A percentile compares a stretch with the other conserved stretches of the same genome.
phyloP scores from a whole-genome alignment of 1,140 invertebrate species.

The Acromyrmex echinatior region DNA sequence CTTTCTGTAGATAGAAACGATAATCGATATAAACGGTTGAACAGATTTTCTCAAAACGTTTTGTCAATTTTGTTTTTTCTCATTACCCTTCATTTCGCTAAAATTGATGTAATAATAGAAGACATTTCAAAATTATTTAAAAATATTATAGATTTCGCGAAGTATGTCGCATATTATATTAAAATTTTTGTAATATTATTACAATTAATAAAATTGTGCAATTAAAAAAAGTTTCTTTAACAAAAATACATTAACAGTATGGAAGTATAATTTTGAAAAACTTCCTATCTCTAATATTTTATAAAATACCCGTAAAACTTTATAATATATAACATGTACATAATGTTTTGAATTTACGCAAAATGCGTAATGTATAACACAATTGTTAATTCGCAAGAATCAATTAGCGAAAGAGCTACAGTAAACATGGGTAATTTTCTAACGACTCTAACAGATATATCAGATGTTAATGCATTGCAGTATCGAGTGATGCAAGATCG shows the following conservation, averaged over 20 bases:
- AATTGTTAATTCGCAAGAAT: not conserved
- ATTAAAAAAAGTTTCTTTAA: too few relatives aligned
- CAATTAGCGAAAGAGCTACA: constrained; percentile 7
- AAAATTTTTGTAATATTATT: too few relatives aligned
- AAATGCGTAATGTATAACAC: not conserved
- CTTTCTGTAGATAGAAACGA: not conserved
- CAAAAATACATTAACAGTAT: too few relatives aligned
- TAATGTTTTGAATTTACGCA: not conserved
- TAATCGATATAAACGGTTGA: constrained; percentile 31
- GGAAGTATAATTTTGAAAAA: too few relatives aligned
- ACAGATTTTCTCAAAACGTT: constrained; percentile 25
- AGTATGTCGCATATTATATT: not conserved
- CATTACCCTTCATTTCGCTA: not conserved
- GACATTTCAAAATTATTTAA: not conserved
- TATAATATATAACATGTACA: not conserved
- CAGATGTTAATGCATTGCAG: constrained; percentile 19
- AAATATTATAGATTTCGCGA: not conserved
- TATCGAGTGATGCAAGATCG: constrained; percentile 57
- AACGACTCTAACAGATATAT: not conserved
- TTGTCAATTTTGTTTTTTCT: not conserved
- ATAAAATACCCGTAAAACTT: not conserved
- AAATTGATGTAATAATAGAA: not conserved
- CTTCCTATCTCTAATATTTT: not conserved
- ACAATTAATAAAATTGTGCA: too few relatives aligned
- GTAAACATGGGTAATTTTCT: not conserved